Conservation (phyloP, 2,797 vertebrate species). For the Lates japonicus region DNA sequence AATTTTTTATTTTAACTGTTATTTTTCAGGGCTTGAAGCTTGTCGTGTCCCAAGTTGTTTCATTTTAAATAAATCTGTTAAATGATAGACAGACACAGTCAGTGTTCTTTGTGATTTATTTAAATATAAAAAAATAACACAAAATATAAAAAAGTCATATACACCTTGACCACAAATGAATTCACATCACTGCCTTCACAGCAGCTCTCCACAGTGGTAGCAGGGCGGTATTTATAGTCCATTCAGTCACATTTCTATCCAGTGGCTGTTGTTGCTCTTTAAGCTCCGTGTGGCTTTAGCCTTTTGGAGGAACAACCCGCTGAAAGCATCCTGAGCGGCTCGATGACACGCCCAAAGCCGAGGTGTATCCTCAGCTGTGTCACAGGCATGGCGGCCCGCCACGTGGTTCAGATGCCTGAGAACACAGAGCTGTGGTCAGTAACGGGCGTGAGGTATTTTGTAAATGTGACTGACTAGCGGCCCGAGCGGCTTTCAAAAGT, state of each 20-base stretch:
- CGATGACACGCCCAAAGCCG: constrained; percentile 95
- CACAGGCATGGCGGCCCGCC: constrained; percentile 90
- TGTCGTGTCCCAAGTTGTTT: background rate
- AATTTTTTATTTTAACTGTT: background rate
- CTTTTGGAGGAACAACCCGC: constrained; percentile 88
- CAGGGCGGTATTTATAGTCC: constrained; percentile 39
- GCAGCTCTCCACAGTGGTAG: constrained; percentile 3
- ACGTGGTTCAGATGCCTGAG: constrained; percentile 96
- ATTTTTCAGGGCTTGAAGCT: background rate
- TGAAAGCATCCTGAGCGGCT: constrained; percentile 97
- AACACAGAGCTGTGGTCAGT: constrained; percentile 63
- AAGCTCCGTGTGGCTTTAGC: constrained; percentile 37
- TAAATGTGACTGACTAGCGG: constrained; percentile 63
- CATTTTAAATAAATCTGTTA: constrained; percentile 62
- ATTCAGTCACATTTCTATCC: constrained; percentile 28
- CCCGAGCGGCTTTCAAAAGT: constrained; percentile 49
- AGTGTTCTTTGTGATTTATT: background rate
- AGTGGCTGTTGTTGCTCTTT: constrained; percentile 1
- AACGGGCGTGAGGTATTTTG: constrained; percentile 52
- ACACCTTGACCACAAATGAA: constrained; percentile 33
- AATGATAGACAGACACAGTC: constrained; percentile 11
- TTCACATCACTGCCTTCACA: constrained; percentile 14
- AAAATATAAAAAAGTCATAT: constrained; percentile 58
- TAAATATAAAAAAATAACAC: constrained; percentile 61
- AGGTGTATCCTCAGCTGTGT: constrained; percentile 95